A percentile compares a stretch with the other conserved stretches of the same genome.
Conservation (phyloP, 2,888 invertebrate species). For the Caenorhabditis auriculariae region DNA sequence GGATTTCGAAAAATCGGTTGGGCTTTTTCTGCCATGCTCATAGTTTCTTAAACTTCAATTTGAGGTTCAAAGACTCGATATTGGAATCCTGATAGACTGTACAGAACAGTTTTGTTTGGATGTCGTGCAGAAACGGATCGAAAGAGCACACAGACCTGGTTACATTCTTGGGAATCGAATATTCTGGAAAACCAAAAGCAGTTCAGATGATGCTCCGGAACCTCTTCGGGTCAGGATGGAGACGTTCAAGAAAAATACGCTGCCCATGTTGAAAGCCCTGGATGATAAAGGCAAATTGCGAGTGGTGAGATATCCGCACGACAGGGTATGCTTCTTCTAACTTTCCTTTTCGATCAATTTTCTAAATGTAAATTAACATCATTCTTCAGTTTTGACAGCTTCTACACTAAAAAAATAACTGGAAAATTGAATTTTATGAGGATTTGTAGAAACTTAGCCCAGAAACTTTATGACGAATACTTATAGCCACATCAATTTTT, state of each 20-base stretch:
- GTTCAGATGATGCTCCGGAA: slow-evolving; percentile 78
- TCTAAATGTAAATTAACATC: no score
- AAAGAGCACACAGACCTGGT: slow-evolving; percentile 14
- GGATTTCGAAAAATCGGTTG: slow-evolving; percentile 60
- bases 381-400: slow-evolving; percentile 3
- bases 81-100: slow-evolving; percentile 83
- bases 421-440: background rate
- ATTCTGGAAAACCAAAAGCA: slow-evolving; percentile 69
- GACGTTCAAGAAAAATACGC: slow-evolving; percentile 81
- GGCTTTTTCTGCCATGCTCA: background rate
- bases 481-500: no score
- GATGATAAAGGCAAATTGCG: slow-evolving; percentile 80
- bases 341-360: no score
- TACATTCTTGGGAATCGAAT: slow-evolving; percentile 59
- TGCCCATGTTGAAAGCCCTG: slow-evolving; percentile 84
- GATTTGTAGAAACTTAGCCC: no score
- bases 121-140: slow-evolving; percentile 44
- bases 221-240: slow-evolving; percentile 82
- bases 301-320: slow-evolving; percentile 73
- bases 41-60: background rate
- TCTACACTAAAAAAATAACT: background rate
- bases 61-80: slow-evolving; percentile 68
- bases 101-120: slow-evolving; percentile 73
- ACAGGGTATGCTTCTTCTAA: slow-evolving; percentile 27
- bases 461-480: no score